Evolutionary conservation across 2,888 invertebrate genomes (phyloP), one percentile per base, ranked within the genome.

Genomic region (Drosophila prostipennis): DNA sequence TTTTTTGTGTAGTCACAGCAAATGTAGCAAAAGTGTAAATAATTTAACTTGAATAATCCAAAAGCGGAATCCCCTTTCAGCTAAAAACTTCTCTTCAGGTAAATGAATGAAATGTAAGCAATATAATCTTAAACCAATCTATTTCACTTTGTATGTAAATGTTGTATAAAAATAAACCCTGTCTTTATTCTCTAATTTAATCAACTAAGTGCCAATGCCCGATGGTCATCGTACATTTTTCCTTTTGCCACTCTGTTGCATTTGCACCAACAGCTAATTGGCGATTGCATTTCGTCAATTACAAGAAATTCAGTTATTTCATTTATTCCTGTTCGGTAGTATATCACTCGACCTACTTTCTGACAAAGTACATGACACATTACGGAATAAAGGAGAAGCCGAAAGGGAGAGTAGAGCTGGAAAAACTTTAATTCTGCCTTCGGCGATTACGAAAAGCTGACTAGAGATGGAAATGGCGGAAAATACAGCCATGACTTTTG

Each of bases 201-300:
- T 46, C 45, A 52, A 61, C 51, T 39, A 52, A 61, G 51, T 45
- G 45, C 23, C 32, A 10, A 16, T 46, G 57, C 45, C 19, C 45
- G 13, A 32, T 37, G 37, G 36, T 10, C 56, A 13, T 19, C 14
- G 14, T 37, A 11, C 29, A 43, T 42, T 29, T 29, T 43, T 60
- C 37, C 14, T 14, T 16, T 34, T 57, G 46, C 19, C n/a, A 23
- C 26, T 52, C 43, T 32, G 56, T 37, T 49, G 46, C 60, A 49
- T 58, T 73, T 58, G 34, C 52, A 48, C 42, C 54, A 48, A 39
- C 46, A 34, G 79, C 75, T 85, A 82, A 82, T 82, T 82, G 76
- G 72, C 72, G 79, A 83, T 80, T 74, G 72, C 77, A 78, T 82
- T 78, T 70, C 74, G 72, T 79, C 75, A 77, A 82, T 82, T 83